Base-by-base conservation (phyloP, 2,113 vertebrate genomes). In the Chloropsis cyanopogon region DNA sequence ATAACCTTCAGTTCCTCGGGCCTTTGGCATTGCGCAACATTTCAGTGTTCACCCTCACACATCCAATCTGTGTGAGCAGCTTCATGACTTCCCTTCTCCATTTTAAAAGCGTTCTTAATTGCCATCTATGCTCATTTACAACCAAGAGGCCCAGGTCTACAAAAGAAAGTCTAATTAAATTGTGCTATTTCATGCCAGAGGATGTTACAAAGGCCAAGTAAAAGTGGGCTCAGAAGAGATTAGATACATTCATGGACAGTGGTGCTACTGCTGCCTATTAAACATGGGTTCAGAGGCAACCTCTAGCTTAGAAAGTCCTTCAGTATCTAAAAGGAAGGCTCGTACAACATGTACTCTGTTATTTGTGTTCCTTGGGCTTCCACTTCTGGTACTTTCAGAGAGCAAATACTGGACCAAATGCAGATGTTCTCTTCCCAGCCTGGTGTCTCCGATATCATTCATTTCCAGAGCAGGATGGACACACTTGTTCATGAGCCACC, bases 331-430 rank as follows among this genome's bases (percentile, higher is more conserved):
- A 57, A 35, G 26, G 31, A 91, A 52, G 33, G 9, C 20, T 54
- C 0, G 0, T 47, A 52, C 3, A 41, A 15, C 7, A 7, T 33
- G 10, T 21, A 11, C 28, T 11, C 20, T 26, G 15, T 15, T 78
- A 28, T 12, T 78, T 44, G 15, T 35, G 25, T 46, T 37, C 54
- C 66, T 41, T 53, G 23, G 6, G 25, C 14, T 49, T n/a, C 28
- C 24, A 22, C 8, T 68, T 79, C 72, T 70, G 23, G 22, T 33
- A 47, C 24, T 46, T 59, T 44, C 39, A 60, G 37, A 90, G 44
- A 50, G 20, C 25, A 66, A 84, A 44, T 41, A 41, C 5, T 49
- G 33, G 22, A 41, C 16, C 37, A 53, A 57, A 61, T 7, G 14
- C 46, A 92, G 10, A 21, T 72, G 29, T 14, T 28, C 41, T 69